Evolutionary conservation across 2,113 vertebrate genomes (phyloP).

Genomic region (Pyxicephalus adspersus): DNA sequence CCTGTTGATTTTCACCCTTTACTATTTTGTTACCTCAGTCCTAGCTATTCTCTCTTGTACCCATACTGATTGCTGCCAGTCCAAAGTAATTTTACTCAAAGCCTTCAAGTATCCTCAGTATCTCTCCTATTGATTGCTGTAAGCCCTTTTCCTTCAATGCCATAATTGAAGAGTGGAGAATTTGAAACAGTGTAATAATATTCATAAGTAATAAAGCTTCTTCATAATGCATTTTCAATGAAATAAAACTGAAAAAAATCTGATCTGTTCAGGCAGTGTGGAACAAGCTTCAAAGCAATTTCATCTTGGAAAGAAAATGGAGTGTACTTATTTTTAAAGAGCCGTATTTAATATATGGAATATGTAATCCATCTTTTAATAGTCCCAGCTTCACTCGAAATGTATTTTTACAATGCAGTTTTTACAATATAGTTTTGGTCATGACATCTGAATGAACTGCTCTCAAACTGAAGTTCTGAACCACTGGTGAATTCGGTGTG

Average conservation of each 20-base stretch:
- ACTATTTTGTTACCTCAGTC: constrained; percentile 37
- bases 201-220: constrained; percentile 53
- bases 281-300: constrained; percentile 43
- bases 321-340: constrained; percentile 42
- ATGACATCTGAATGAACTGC: not conserved
- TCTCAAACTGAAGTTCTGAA: not conserved
- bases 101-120: constrained; percentile 51
- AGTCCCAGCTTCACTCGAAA: not conserved
- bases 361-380: constrained; percentile 16
- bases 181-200: constrained; percentile 55
- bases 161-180: constrained; percentile 45
- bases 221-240: constrained; percentile 51
- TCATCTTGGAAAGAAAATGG: constrained; percentile 42
- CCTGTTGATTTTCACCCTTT: constrained; percentile 25
- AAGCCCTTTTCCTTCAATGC: constrained; percentile 31
- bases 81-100: constrained; percentile 53
- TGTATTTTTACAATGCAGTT: not conserved
- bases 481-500: not conserved
- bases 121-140: constrained; percentile 52
- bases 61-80: constrained; percentile 43
- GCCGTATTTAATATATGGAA: constrained; percentile 35
- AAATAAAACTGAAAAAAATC: constrained; percentile 36
- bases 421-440: constrained; percentile 1
- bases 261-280: constrained; percentile 26
- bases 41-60: constrained; percentile 33